Evolutionary conservation across 2,888 invertebrate species (phyloP).

Genomic region (Ypsolopha sequella): DNA sequence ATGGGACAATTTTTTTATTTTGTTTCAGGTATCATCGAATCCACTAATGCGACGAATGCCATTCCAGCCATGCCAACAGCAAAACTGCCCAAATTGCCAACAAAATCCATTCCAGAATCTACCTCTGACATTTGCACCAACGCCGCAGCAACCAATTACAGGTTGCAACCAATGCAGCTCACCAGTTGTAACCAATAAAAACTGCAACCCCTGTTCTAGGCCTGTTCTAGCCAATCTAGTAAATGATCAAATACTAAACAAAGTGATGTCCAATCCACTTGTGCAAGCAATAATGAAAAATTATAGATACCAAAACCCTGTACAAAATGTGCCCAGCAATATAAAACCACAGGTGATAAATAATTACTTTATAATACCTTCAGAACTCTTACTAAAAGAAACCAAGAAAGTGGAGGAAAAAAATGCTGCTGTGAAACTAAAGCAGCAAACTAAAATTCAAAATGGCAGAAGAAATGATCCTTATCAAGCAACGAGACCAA

Average conservation of each 20-base stretch:
- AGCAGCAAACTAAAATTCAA: neutral
- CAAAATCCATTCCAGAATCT: neutral
- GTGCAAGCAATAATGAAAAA: constrained; percentile 12
- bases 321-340: neutral
- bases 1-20: neutral
- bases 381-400: constrained; percentile 17
- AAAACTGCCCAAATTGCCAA: neutral
- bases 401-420: constrained; percentile 6
- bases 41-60: constrained; percentile 15
- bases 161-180: neutral
- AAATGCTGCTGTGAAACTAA: constrained; percentile 1
- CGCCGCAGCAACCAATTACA: neutral
- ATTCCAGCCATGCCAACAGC: constrained; percentile 1
- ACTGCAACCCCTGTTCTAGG: too few species aligned
- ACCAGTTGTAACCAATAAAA: neutral
- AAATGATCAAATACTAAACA: constrained; percentile 9
- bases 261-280: constrained; percentile 16
- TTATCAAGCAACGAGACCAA: too few species aligned
- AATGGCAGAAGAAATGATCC: neutral
- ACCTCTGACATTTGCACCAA: neutral
- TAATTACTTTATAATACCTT: constrained; percentile 29
- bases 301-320: constrained; percentile 18
- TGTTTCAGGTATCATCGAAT: constrained; percentile 33
- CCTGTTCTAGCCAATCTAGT: neutral
- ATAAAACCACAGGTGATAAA: constrained; percentile 24